Evolutionary conservation across 2,113 vertebrate genomes (phyloP).

Genomic region (Eidolon helvum): DNA sequence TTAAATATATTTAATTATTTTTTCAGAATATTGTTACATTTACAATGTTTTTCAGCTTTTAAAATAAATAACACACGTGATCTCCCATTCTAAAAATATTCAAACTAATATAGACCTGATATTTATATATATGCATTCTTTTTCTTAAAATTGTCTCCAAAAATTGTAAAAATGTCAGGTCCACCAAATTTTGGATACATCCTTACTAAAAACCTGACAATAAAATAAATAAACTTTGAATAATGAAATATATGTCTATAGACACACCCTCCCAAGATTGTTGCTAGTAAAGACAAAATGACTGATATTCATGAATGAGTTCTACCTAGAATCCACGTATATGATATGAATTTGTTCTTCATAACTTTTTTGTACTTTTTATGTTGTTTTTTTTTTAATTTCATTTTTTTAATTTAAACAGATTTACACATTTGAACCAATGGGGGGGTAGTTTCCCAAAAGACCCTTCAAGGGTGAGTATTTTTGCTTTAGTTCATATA

Average conservation of each 20-base stretch:
- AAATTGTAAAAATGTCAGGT: not conserved
- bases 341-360: not conserved
- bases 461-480: not conserved
- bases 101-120: not conserved
- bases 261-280: not conserved
- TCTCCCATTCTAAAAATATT: not conserved
- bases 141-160: not conserved
- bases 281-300: not conserved
- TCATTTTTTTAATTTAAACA: not conserved
- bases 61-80: not conserved
- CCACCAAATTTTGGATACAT: not conserved
- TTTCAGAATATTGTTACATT: not conserved
- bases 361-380: not conserved
- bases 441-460: not conserved
- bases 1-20: not conserved
- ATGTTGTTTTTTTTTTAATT: not conserved
- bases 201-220: not conserved
- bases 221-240: not conserved
- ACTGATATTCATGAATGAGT: not conserved
- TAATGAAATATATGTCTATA: not conserved
- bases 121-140: not conserved
- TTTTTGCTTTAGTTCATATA: not conserved
- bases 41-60: not conserved
- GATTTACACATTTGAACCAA: not conserved
- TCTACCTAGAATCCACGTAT: not conserved